Conservation (phyloP, 2,888 invertebrate species). For the Leucophenga maculata region DNA sequence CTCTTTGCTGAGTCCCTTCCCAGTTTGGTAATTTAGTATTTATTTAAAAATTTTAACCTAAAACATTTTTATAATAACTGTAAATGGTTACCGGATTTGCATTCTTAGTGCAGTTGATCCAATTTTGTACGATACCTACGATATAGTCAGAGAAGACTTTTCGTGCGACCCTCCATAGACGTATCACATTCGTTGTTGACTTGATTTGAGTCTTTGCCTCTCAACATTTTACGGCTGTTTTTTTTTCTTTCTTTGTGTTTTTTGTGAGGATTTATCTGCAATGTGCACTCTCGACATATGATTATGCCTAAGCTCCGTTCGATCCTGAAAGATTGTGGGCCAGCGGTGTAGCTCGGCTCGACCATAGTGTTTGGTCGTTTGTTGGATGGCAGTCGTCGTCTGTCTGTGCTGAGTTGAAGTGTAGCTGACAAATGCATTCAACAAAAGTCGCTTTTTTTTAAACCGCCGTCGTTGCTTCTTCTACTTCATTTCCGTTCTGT, state of each 20-base stretch:
- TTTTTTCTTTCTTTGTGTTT: conserved; percentile 52
- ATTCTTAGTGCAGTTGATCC: too few relatives aligned
- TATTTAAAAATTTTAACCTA: too few relatives aligned
- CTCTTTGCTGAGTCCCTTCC: too few relatives aligned
- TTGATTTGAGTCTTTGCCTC: conserved; percentile 42
- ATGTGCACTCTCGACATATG: conserved; percentile 26
- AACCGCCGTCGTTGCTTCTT: background rate
- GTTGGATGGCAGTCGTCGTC: background rate
- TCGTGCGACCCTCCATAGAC: conserved; percentile 63
- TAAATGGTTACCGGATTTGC: too few relatives aligned
- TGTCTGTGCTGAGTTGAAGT: conserved; percentile 40
- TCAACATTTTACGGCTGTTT: conserved; percentile 60
- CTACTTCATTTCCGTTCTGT: background rate
- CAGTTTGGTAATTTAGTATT: too few relatives aligned
- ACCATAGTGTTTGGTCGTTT: conserved; percentile 3
- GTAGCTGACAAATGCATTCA: conserved; percentile 65
- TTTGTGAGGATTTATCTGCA: conserved; percentile 38
- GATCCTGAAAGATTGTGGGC: too few relatives aligned
- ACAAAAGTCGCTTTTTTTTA: conserved; percentile 31
- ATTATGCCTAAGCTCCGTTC: conserved; percentile 27
- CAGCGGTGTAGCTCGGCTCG: too few relatives aligned
- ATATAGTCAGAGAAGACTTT: conserved; percentile 30
- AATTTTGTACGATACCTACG: background rate
- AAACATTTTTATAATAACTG: too few relatives aligned
- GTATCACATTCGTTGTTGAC: conserved; percentile 53